Conservation (phyloP, 2,888 invertebrate genomes). For the Lasioglossum figueresi region DNA sequence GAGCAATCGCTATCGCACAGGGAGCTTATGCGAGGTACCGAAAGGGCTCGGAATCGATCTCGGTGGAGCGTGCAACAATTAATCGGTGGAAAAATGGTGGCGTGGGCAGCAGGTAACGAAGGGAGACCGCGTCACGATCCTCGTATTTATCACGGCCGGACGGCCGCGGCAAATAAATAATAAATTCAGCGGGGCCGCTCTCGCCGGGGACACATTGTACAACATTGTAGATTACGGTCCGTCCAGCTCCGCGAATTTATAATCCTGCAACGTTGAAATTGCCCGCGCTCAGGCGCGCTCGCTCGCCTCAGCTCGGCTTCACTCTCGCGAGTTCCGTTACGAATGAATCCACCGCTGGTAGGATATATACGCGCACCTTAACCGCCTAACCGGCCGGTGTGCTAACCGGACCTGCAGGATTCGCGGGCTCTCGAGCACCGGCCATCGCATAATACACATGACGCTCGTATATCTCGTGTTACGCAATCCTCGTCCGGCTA, state of each 20-base stretch:
- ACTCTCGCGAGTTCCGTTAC: conserved; percentile 59
- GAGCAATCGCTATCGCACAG: background rate
- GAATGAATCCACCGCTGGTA: conserved; percentile 45
- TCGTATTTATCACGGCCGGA: conserved; percentile 22
- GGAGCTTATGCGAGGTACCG: background rate
- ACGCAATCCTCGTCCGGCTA: conserved; percentile 51
- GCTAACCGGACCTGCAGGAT: conserved; percentile 60
- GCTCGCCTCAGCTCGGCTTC: background rate
- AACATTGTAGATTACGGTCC: conserved; percentile 41
- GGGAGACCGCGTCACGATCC: conserved; percentile 13
- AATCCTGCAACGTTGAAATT: conserved; percentile 59
- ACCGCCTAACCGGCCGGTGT: conserved; percentile 59
- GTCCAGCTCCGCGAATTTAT: conserved; percentile 57
- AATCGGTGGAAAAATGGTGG: conserved; percentile 38
- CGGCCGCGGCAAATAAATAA: conserved; percentile 36
- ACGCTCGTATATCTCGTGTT: conserved; percentile 60
- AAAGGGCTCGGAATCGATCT: background rate
- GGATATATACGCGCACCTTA: conserved; percentile 31
- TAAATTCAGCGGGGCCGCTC: conserved; percentile 40
- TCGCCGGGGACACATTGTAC: conserved; percentile 16
- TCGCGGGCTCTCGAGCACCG: conserved; percentile 45
- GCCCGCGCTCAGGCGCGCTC: conserved; percentile 31
- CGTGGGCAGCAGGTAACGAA: conserved; percentile 9
- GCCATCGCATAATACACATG: conserved; percentile 58
- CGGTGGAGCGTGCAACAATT: conserved; percentile 33